Evolutionary conservation across 2,113 vertebrate genomes (phyloP), one percentile per base, ranked within the genome.

Genomic region (Tichodroma muraria): DNA sequence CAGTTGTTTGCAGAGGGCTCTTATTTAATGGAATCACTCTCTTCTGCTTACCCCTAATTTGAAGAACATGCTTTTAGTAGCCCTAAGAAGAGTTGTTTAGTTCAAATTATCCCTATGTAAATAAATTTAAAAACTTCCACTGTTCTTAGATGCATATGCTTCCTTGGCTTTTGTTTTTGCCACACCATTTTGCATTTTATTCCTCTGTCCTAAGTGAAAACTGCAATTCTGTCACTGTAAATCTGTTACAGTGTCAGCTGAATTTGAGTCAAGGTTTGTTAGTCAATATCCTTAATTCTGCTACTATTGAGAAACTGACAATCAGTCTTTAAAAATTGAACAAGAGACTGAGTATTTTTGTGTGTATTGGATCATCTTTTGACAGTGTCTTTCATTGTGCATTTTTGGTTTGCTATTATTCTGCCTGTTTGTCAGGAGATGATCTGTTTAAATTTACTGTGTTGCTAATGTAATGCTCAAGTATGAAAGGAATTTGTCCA

Each of bases 141-240:
- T 82, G 54, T 85, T 96, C 95, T 95, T 96, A 89, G 78, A 45
- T 91, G 38, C n/a, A 12, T 88, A 38, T 91, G 63, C 89, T 86
- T 97, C 90, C 35, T 54, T 97, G 95, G 89, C 66, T 96, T 88
- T 93, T 86, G 71, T 50, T 94, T 94, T 96, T 93, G 89, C 47
- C 80, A 40, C 45, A 57, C 52, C 60, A 69, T 94, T 97, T 96
- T 97, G 72, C 85, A 73, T 92, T 97, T 91, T 96, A 82, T 65
- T 96, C 60, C 45, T 57, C 8, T 95, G 92, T 94, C 80, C 53
- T 64, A 79, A 94, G 75, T 86, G 85, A 96, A 95, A 94, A 38
- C 72, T 92, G 50, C 57, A 93, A 2, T 89, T 23, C 45, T 92
- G 78, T 93, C 83, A 52, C 52, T 77, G 68, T 69, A 53, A 83